These are phyloP conservation scores for Eupithecia centaureata DNA, from an alignment of 2,888 invertebrate species.

Conservation along the genomic window DNA sequence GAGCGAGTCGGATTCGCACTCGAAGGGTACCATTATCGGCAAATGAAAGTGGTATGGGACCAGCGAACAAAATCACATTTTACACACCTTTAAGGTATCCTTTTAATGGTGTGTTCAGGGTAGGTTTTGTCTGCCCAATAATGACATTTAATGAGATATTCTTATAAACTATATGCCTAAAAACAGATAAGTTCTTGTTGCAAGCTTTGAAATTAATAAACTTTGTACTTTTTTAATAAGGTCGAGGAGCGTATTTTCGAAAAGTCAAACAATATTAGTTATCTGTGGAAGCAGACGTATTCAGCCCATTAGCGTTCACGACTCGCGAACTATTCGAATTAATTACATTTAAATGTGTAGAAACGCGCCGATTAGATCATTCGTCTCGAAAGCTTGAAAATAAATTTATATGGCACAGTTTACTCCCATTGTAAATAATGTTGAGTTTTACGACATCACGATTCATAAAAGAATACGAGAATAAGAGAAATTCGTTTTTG, in stretches of 20 bases:
- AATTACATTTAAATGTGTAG: slow-evolving; percentile 82
- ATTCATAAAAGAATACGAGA: background rate
- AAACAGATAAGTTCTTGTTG: too few species aligned
- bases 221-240: too few species aligned
- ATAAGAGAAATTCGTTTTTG: background rate
- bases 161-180: too few species aligned
- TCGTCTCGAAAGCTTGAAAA: slow-evolving; percentile 44
- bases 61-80: too few species aligned
- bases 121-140: too few species aligned
- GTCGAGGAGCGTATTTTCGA: background rate
- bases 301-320: slow-evolving; percentile 73
- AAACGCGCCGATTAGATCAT: slow-evolving; percentile 35
- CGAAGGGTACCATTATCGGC: too few species aligned
- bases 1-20: too few species aligned
- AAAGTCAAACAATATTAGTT: slow-evolving; percentile 57
- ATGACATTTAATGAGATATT: too few species aligned
- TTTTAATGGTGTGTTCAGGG: too few species aligned
- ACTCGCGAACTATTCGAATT: slow-evolving; percentile 81
- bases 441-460: background rate
- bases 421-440: background rate
- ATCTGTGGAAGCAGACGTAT: slow-evolving; percentile 70
- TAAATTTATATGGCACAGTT: slow-evolving; percentile 33
- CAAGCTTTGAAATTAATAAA: background rate
- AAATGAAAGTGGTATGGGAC: too few species aligned
- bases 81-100: too few species aligned